Base-by-base conservation (phyloP, 2,113 vertebrate species). In the Corythoichthys haematopterus region DNA sequence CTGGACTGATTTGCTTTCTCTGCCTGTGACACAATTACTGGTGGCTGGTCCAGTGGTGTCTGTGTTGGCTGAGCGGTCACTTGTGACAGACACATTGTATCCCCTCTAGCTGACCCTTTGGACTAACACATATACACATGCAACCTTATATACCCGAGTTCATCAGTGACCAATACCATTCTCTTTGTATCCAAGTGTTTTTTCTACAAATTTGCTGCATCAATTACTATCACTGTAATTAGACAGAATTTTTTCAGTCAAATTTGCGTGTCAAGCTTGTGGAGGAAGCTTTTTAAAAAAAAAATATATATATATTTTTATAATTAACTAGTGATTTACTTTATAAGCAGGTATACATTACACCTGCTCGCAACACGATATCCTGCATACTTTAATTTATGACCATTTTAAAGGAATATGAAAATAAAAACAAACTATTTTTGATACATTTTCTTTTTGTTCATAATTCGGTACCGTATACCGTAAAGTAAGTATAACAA, bases 51-150 rank as follows among this genome's bases (percentile, higher is more conserved):
- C 65, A 71, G 65, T 76, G 50, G 66, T 75, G 76, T 78, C 79
- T 77, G 75, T 84, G 84, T 85, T 85, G 77, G 67, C 55, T 58
- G 77, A 82, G 87, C 85, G 83, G 82, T 88, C 84, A 90, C 62
- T 86, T 79, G 83, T 85, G 73, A 91, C 85, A 85, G 81, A 87
- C 77, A 81, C 79, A 89, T 85, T 28, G 83, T 67, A 75, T 87
- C 68, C 78, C 85, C 85, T 85, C 75, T 80, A 28, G 68, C 51
- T 90, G 87, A 91, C 88, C 88, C 71, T 77, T 73, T n/a, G 77
- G 56, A 70, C 70, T 65, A 74, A 72, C 70, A 72, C 46, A 70
- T 53, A 48, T 63, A 69, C 62, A 66, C 68, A 71, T 35, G 71
- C n/a, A 62, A 59, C 65, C 13, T 28, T 55, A 72, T 28, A 1